Conservation (phyloP, 92 coral and sea anemone genomes). For the Palythoa grandis region DNA sequence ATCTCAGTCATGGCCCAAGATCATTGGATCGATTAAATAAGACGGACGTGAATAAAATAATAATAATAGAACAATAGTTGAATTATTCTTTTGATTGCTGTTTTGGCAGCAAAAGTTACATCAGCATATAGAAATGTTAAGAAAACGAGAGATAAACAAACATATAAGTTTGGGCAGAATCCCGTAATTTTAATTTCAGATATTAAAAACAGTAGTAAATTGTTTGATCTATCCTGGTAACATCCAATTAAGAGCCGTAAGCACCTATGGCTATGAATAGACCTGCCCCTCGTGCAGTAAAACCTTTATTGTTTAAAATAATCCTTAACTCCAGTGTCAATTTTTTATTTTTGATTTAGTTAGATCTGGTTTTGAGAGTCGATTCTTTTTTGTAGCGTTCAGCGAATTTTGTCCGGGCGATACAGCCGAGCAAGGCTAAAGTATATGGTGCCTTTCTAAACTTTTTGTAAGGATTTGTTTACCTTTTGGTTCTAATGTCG, state of each 20-base stretch:
- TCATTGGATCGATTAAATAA: neutral
- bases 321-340: no score
- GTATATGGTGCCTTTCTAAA: no score
- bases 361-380: no score
- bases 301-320: no score
- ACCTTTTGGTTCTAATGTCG: neutral
- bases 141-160: neutral
- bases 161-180: neutral
- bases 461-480: neutral
- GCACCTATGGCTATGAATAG: neutral
- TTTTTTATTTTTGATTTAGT: no score
- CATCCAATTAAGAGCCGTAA: neutral
- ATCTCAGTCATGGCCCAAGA: neutral
- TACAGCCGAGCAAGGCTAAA: no score
- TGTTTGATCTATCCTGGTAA: neutral
- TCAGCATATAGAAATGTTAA: neutral
- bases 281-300: neutral
- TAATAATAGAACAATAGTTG: neutral
- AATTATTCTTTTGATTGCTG: neutral
- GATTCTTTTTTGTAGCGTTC: no score
- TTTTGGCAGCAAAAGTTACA: neutral
- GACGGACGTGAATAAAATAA: neutral
- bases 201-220: neutral
- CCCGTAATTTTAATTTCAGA: neutral
- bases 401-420: no score